Base-by-base conservation (phyloP, 1,140 invertebrate genomes). In the Trypoxylus dichotomus region DNA sequence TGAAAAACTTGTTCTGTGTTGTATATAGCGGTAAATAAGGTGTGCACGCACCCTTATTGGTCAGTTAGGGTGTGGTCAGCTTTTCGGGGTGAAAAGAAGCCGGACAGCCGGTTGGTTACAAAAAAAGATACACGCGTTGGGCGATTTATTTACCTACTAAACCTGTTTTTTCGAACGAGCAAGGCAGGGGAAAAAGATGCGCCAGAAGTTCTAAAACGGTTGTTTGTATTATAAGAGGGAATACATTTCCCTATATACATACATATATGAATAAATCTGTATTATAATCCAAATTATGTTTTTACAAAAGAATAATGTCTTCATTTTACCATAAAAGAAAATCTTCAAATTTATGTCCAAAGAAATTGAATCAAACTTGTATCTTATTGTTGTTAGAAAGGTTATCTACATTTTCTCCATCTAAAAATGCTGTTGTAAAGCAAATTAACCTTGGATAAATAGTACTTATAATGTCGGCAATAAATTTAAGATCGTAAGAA, bases 51-150 rank as follows among this genome's bases (percentile, higher is more conserved):
- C 71, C 21, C 58, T 27, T 47, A 79, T 79, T 80, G 79, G 79
- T 80, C 79, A 80, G 71, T 80, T 13, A 47, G 79, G 79, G 79
- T 68, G 79, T 79, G 79, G 79, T 80, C 79, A 80, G 75, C 77
- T 5, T 24, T 63, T 63, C n/a, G 25, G 60, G 60, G 60, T 74
- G 74, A 79, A 76, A 41, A 76, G 77, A 41, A 58, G 73, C 43
- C 58, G 77, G 79, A 79, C 72, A 76, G 25, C 72, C 15, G 79
- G 79, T 78, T 80, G 77, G 79, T 72, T 77, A 58, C 63, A 25
- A 71, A 68, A 78, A 74, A 63, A 63, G 60, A 63, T 63, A 63
- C 60, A 63, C 25, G 24, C 60, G 37, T 41, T 19, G n/a, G 32
- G 75, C 7, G 21, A 24, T 24, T 63, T 63, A 63, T 63, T 63